Base-by-base conservation (phyloP, 2,797 vertebrate species). In the Neomorphus geoffroyi region DNA sequence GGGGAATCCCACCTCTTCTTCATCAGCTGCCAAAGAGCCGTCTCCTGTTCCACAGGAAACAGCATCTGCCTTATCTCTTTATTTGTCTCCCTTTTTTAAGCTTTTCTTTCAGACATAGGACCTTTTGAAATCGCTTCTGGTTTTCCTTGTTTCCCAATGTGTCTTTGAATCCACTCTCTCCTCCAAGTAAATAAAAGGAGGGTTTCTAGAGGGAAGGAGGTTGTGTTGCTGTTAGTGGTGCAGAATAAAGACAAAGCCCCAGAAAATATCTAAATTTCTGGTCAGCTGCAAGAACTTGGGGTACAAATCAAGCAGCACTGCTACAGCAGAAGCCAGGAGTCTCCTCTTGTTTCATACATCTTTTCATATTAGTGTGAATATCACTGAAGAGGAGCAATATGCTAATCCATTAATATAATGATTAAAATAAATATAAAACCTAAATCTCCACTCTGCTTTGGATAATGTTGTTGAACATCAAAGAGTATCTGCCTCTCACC, bases 21-120 rank as follows among this genome's bases (percentile, higher is more conserved):
- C 95, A 86, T 95, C 95, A 94, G 90, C 96, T 97, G 97, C 96
- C 88, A 91, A 85, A 81, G 60, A 94, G 50, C 51, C 1, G 7
- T 81, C 93, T 94, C 61, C 65, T 54, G 24, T 92, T 87, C 75
- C 86, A 70, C 86, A 83, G 92, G 80, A 94, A 96, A 26, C 74
- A 72, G 88, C 86, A 72, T 96, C 92, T 94, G 95, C 89, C 94
- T 96, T 94, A 85, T 93, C 94, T 96, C 84, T 80, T 92, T 65
- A 62, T 60, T 93, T 86, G 74, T 75, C 90, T 91, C 94, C 60
- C 51, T 35, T 74, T 58, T 27, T 9, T 1, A 80, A 82, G 54
- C 7, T 65, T 60, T 32, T 50, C 66, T 90, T 89, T 77, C 12
- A 58, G 69, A 75, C 43, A 0, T 3, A 24, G 41, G 48, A 33